These are phyloP conservation scores for Oxygymnocypris stewartii DNA, from an alignment of 2,113 vertebrate species.

Conservation along the genomic window DNA sequence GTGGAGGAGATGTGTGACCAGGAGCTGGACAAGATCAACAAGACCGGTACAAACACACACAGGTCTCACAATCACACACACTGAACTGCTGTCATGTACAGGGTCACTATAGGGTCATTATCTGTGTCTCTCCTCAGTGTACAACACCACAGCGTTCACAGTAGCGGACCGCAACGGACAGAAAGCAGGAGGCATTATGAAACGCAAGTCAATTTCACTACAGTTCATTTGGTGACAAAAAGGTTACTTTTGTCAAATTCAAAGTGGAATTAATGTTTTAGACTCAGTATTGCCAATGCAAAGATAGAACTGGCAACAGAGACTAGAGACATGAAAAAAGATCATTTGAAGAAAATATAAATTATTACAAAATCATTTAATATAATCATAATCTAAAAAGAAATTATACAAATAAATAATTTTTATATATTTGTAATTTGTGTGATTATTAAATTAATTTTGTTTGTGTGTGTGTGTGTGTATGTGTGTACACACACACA, in stretches of 20 bases:
- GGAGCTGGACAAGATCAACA: slow-evolving; percentile 73
- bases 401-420: neutral
- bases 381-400: neutral
- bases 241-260: neutral
- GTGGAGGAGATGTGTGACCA: slow-evolving; percentile 76
- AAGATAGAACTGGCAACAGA: neutral
- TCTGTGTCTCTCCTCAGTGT: slow-evolving; percentile 65
- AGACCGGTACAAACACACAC: slow-evolving; percentile 64
- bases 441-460: no score
- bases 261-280: neutral
- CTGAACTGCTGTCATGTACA: neutral
- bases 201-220: slow-evolving; percentile 65
- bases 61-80: slow-evolving; percentile 7
- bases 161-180: slow-evolving; percentile 55
- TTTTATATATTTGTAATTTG: neutral
- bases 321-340: no score
- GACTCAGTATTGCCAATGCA: neutral
- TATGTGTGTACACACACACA: no score
- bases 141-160: slow-evolving; percentile 66
- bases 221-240: neutral
- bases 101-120: neutral
- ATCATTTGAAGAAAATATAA: neutral
- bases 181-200: slow-evolving; percentile 62
- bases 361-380: neutral
- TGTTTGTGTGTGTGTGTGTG: no score